A percentile compares a stretch with the other conserved stretches of the same genome.
Conservation (phyloP, 2,888 invertebrate species). For the Drosophila macrospina region DNA sequence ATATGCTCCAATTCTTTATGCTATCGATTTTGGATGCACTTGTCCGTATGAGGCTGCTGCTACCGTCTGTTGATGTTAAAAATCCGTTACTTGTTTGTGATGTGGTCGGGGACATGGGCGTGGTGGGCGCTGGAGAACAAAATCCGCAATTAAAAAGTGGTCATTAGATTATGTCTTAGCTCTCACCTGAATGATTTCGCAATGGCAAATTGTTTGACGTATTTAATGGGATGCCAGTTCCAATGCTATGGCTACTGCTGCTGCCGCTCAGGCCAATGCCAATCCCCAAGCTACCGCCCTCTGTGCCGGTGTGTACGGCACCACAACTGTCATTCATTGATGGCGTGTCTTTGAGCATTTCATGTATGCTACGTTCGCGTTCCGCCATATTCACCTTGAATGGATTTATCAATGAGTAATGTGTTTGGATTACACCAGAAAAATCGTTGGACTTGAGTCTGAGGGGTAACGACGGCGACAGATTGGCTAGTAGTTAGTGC, state of each 20-base stretch:
- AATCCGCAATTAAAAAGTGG: not conserved
- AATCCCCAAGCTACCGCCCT: conserved; percentile 82
- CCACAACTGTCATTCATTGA: conserved; percentile 91
- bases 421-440: conserved; percentile 35
- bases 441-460: conserved; percentile 41
- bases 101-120: conserved; percentile 86
- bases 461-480: conserved; percentile 30
- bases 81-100: conserved; percentile 72
- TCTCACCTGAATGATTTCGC: conserved; percentile 88
- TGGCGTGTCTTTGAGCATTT: conserved; percentile 94
- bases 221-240: conserved; percentile 87
- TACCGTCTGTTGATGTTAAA: conserved; percentile 71
- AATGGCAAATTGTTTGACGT: conserved; percentile 90
- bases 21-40: conserved; percentile 94
- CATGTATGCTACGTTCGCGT: conserved; percentile 88
- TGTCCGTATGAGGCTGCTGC: conserved; percentile 78
- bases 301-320: conserved; percentile 91
- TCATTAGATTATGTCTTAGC: not conserved
- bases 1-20: conserved; percentile 98
- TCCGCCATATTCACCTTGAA: conserved; percentile 67
- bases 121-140: conserved; percentile 84
- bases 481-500: not conserved
- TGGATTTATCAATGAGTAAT: conserved; percentile 35
- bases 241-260: conserved; percentile 59
- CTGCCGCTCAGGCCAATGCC: conserved; percentile 61